Percentiles rank a stretch among this genome's conserved stretches.
These are phyloP conservation scores for Dioctria linearis DNA, from an alignment of 2,888 invertebrate genomes.

Conservation along the genomic window DNA sequence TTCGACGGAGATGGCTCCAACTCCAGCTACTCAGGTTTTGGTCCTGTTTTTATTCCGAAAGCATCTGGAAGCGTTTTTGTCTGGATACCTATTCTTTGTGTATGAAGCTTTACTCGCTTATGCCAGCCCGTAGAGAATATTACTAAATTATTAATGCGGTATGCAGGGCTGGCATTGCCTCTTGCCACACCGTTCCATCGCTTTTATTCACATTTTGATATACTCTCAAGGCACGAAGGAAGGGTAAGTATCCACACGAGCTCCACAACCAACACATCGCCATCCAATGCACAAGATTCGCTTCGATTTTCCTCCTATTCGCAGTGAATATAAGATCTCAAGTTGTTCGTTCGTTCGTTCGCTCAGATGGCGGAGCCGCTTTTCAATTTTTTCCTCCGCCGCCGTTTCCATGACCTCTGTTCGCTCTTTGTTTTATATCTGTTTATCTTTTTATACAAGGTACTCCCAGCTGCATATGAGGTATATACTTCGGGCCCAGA, in stretches of 20 bases:
- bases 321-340: slow-evolving; percentile 10
- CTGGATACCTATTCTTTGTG: background rate
- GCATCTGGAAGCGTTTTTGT: slow-evolving; percentile 36
- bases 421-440: slow-evolving; percentile 18
- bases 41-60: slow-evolving; percentile 40
- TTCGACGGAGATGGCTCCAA: background rate
- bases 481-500: background rate
- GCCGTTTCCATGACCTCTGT: background rate
- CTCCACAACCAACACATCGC: background rate
- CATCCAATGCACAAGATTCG: background rate
- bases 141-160: slow-evolving; percentile 51
- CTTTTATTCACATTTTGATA: slow-evolving; percentile 5
- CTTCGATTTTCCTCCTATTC: slow-evolving; percentile 31
- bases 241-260: background rate
- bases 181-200: background rate
- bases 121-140: slow-evolving; percentile 20
- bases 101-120: slow-evolving; percentile 15
- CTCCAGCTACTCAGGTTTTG: background rate
- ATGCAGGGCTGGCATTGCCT: background rate
- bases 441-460: slow-evolving; percentile 23
- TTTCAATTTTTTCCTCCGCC: slow-evolving; percentile 17
- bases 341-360: slow-evolving; percentile 13
- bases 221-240: background rate
- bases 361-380: slow-evolving; percentile 3
- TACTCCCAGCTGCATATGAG: background rate